A percentile compares a stretch with the other conserved stretches of the same genome.
Evolutionary conservation across 2,888 invertebrate genomes (phyloP).

Genomic region (Chrysodeixis includens): DNA sequence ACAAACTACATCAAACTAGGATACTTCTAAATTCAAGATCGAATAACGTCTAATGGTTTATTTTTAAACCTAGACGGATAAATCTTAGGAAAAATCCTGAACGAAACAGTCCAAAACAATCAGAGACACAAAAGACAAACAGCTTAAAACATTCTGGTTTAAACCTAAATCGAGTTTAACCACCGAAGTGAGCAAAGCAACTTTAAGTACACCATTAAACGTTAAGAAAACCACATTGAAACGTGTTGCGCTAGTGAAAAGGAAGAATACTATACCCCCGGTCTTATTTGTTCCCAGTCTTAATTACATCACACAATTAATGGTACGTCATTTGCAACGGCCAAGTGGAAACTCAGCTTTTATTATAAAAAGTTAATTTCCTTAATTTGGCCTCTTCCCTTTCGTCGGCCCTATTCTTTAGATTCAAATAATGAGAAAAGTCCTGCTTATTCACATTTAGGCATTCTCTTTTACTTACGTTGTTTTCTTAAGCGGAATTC

Average conservation of each 20-base stretch:
- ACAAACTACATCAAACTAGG: too few species aligned
- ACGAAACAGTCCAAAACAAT: slow-evolving; percentile 1
- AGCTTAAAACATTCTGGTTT: slow-evolving; percentile 21
- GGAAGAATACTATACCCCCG: slow-evolving; percentile 51
- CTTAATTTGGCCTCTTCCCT: slow-evolving; percentile 81
- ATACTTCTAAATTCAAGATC: too few species aligned
- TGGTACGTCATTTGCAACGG: slow-evolving; percentile 82
- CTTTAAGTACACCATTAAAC: slow-evolving; percentile 46
- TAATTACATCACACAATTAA: slow-evolving; percentile 83
- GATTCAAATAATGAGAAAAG: slow-evolving; percentile 74
- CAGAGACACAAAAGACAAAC: neutral
- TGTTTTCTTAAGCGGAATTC: slow-evolving; percentile 64
- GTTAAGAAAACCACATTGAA: slow-evolving; percentile 48
- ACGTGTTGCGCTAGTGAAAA: slow-evolving; percentile 40
- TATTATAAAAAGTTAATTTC: slow-evolving; percentile 86
- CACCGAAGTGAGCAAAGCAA: slow-evolving; percentile 12
- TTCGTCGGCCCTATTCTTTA: slow-evolving; percentile 73
- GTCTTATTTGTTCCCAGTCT: slow-evolving; percentile 69
- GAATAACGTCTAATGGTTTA: too few species aligned
- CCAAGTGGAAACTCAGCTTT: slow-evolving; percentile 69
- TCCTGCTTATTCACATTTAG: slow-evolving; percentile 71
- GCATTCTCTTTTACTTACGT: slow-evolving; percentile 66
- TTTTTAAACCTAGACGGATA: neutral
- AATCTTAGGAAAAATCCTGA: neutral
- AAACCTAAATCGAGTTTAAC: slow-evolving; percentile 30